Conservation (phyloP, 1,140 invertebrate species). For the Elysia chlorotica region DNA sequence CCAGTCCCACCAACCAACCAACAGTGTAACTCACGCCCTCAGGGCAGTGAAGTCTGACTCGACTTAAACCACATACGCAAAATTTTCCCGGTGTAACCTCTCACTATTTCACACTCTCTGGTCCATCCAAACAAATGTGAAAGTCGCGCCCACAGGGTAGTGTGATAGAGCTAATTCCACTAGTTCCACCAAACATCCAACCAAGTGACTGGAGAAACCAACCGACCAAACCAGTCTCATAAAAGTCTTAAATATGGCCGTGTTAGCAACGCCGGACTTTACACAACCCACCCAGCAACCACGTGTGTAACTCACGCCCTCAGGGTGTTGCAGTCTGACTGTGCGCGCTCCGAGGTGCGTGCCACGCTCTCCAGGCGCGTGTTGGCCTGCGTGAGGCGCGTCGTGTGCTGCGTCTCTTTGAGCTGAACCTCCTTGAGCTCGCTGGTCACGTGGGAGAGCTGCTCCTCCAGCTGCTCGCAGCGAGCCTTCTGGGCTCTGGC, state of each 20-base stretch:
- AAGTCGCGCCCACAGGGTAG: no score
- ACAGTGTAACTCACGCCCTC: no score
- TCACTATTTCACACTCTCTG: no score
- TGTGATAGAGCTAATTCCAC: neutral
- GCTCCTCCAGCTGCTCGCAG: slow-evolving; percentile 51
- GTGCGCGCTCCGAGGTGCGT: slow-evolving; percentile 42
- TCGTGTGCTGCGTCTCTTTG: slow-evolving; percentile 42
- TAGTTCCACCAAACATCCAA: neutral
- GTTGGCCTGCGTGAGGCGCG: slow-evolving; percentile 39
- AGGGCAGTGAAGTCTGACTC: no score
- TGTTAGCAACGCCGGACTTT: neutral
- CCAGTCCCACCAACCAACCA: no score
- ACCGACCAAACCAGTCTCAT: neutral
- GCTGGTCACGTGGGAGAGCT: slow-evolving; percentile 44
- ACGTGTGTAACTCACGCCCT: slow-evolving; percentile 59
- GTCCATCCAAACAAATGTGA: no score
- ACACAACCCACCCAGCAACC: no score
- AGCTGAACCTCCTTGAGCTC: slow-evolving; percentile 51
- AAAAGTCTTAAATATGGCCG: neutral
- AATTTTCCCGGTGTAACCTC: no score
- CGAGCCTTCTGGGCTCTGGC: slow-evolving; percentile 59
- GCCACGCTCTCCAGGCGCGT: slow-evolving; percentile 43
- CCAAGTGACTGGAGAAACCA: neutral
- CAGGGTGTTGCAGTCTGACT: slow-evolving; percentile 44
- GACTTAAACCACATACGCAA: no score